Percentiles rank a stretch among this genome's conserved stretches.
These are phyloP conservation scores for Drosophila mojavensis DNA, from an alignment of 1,140 invertebrate genomes.

Conservation along the genomic window DNA sequence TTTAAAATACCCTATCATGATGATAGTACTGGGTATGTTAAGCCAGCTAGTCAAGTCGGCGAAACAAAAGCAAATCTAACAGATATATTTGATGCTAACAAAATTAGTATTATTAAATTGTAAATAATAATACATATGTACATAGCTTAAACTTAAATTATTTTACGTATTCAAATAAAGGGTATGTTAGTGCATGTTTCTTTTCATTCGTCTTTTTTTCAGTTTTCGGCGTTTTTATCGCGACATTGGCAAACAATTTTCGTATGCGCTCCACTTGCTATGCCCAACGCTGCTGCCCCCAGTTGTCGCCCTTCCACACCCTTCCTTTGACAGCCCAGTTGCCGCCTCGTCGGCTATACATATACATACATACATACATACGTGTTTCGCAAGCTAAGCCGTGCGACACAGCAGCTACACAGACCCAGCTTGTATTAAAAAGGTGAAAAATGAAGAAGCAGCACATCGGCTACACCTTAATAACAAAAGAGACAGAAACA, in stretches of 20 bases:
- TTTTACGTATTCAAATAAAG: neutral
- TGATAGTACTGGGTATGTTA: neutral
- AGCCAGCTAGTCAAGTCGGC: neutral
- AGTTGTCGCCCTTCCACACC: neutral
- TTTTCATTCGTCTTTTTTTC: slow-evolving; percentile 3
- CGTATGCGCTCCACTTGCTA: slow-evolving; percentile 73
- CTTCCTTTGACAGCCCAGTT: neutral
- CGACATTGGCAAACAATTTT: slow-evolving; percentile 79
- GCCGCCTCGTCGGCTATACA: slow-evolving; percentile 5
- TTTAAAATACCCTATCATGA: slow-evolving; percentile 22
- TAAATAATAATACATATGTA: too few relatives aligned
- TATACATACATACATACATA: slow-evolving; percentile 21
- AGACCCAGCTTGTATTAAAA: slow-evolving; percentile 57
- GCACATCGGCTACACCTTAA: slow-evolving; percentile 6
- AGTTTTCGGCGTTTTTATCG: slow-evolving; percentile 61
- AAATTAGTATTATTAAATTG: neutral
- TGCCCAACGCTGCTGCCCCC: slow-evolving; percentile 48
- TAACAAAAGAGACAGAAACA: neutral
- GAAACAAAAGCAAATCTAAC: neutral
- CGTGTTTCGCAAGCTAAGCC: slow-evolving; percentile 77
- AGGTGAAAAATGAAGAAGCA: slow-evolving; percentile 54
- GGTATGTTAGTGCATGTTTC: slow-evolving; percentile 7
- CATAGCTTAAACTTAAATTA: too few relatives aligned
- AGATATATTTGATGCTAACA: neutral
- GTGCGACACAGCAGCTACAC: slow-evolving; percentile 15